These are phyloP conservation scores for Heteropelma amictum DNA, from an alignment of 2,888 invertebrate genomes.

Conservation along the genomic window DNA sequence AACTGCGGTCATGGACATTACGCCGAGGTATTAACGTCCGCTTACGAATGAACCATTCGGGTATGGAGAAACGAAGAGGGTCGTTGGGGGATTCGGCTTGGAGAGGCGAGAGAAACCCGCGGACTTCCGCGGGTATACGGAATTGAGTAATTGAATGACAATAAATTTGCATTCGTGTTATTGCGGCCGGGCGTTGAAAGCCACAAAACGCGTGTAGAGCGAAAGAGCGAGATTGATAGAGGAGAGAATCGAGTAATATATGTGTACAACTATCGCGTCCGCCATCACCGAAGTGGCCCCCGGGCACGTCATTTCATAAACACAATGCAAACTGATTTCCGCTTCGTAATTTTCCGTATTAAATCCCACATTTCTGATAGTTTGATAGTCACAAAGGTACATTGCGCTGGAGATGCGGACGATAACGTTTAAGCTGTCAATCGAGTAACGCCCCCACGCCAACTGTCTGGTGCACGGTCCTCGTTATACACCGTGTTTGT, in stretches of 20 bases:
- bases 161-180: slow-evolving; percentile 77
- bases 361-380: slow-evolving; percentile 35
- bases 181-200: slow-evolving; percentile 69
- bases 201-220: slow-evolving; percentile 71
- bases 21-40: slow-evolving; percentile 71
- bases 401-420: slow-evolving; percentile 2
- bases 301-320: slow-evolving; percentile 74
- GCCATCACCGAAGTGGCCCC: slow-evolving; percentile 44
- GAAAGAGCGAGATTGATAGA: slow-evolving; percentile 61
- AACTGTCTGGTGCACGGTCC: too few relatives aligned
- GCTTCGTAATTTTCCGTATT: slow-evolving; percentile 65
- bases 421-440: slow-evolving; percentile 15
- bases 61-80: slow-evolving; percentile 47
- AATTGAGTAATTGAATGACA: slow-evolving; percentile 76
- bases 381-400: slow-evolving; percentile 15
- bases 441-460: not conserved
- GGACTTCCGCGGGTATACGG: slow-evolving; percentile 60
- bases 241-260: slow-evolving; percentile 4
- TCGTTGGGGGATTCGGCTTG: slow-evolving; percentile 11
- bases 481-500: too few relatives aligned
- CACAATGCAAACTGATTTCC: slow-evolving; percentile 72
- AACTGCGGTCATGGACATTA: slow-evolving; percentile 66
- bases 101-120: slow-evolving; percentile 14
- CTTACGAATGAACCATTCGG: slow-evolving; percentile 60
- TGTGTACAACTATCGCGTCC: slow-evolving; percentile 29